phyloP scores from a whole-genome alignment of 2,113 vertebrate genomes.

The Nothoprocta pentlandii region DNA sequence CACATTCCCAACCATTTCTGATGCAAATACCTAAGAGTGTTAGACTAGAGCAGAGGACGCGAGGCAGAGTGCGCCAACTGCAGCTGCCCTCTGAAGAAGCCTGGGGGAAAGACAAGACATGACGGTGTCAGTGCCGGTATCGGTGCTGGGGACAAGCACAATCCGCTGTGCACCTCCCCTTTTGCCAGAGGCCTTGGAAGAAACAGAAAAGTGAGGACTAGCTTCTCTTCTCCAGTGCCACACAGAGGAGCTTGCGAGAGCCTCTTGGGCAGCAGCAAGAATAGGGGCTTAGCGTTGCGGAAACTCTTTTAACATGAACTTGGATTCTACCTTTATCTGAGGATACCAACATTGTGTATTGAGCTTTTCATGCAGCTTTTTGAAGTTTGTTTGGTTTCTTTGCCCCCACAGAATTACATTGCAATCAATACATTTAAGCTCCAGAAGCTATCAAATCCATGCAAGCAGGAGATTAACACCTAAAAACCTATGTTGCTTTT shows the following conservation, averaged over 20 bases:
- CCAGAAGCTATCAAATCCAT: constrained; percentile 29
- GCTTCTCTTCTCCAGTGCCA: not conserved
- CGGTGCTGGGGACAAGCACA: not conserved
- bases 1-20: not conserved
- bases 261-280: constrained; percentile 9
- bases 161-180: not conserved
- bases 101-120: not conserved
- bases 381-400: not conserved
- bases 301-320: not conserved
- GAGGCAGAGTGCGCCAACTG: not conserved
- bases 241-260: not conserved
- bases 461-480: not conserved
- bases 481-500: not conserved
- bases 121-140: not conserved
- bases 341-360: not conserved
- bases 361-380: constrained; percentile 21
- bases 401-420: not conserved
- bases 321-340: constrained; percentile 39
- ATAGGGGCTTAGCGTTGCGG: not conserved
- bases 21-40: not conserved
- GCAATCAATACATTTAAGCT: not conserved
- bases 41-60: not conserved
- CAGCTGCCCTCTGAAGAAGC: not conserved
- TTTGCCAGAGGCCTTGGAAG: not conserved
- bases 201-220: not conserved